Percentiles rank a stretch among this genome's conserved stretches.
Evolutionary conservation across 1,140 invertebrate genomes (phyloP).

Genomic region (Schmidtea mediterranea): DNA sequence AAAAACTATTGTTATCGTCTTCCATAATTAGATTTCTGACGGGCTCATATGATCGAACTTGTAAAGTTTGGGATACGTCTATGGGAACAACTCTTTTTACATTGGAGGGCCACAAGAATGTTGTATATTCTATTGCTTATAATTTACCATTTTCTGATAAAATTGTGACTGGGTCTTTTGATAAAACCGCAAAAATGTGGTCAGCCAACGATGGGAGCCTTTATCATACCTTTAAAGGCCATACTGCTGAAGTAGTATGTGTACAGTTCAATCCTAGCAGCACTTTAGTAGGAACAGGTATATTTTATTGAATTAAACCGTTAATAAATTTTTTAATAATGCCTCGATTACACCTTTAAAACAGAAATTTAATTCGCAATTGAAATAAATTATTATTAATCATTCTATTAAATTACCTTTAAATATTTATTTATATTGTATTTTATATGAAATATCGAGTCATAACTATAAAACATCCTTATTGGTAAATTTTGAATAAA

Average conservation of each 20-base stretch:
- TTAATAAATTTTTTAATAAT: too few relatives aligned
- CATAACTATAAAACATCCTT: too few relatives aligned
- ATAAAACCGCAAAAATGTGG: constrained; percentile 48
- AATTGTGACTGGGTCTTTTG: constrained; percentile 48
- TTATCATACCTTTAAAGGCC: constrained; percentile 40
- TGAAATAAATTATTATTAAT: too few relatives aligned
- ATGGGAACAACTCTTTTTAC: constrained; percentile 40
- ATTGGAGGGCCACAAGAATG: constrained; percentile 45
- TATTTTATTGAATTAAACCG: too few relatives aligned
- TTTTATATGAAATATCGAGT: too few relatives aligned
- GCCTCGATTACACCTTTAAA: too few relatives aligned
- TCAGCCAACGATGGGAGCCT: constrained; percentile 37
- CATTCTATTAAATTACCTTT: too few relatives aligned
- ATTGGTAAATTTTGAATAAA: too few relatives aligned
- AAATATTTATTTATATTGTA: too few relatives aligned
- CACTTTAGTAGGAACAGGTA: constrained; percentile 37
- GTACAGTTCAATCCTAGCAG: constrained; percentile 36
- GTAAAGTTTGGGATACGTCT: constrained; percentile 48
- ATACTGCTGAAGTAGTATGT: constrained; percentile 42
- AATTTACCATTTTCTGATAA: constrained; percentile 45
- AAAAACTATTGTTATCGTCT: too few relatives aligned
- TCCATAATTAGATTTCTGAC: constrained; percentile 45
- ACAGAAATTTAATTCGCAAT: too few relatives aligned
- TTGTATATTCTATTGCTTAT: constrained; percentile 47
- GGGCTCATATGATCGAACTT: constrained; percentile 55